Evolutionary conservation across 2,113 vertebrate genomes (phyloP).

Genomic region (Tragelaphus buxtoni): DNA sequence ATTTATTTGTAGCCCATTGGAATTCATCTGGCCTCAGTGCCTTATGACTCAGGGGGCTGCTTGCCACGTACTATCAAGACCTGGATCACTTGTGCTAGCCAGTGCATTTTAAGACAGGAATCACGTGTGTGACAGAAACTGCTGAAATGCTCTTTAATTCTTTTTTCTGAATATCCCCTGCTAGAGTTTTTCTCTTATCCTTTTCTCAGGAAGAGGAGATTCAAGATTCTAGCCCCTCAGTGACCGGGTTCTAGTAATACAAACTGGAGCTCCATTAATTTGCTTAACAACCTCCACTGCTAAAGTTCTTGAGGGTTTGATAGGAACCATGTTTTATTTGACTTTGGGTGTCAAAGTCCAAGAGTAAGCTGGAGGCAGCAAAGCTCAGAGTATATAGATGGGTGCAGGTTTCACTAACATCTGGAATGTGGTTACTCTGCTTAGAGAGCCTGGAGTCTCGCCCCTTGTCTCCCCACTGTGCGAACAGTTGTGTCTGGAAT

Average conservation of each 20-base stretch:
- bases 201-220: neutral
- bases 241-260: neutral
- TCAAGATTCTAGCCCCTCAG: neutral
- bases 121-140: neutral
- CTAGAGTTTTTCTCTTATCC: neutral
- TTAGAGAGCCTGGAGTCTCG: neutral
- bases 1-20: neutral
- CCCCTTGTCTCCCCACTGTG: neutral
- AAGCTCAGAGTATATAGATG: neutral
- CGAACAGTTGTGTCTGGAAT: neutral
- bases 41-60: neutral
- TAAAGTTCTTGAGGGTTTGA: neutral
- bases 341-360: neutral
- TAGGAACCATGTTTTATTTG: neutral
- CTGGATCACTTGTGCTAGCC: neutral
- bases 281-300: neutral
- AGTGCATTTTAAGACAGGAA: neutral
- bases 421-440: neutral
- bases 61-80: neutral
- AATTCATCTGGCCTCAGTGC: neutral
- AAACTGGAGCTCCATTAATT: neutral
- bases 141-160: neutral
- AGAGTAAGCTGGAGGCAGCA: neutral
- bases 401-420: neutral
- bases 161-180: neutral